A percentile compares a stretch with the other conserved stretches of the same genome.
Conservation (phyloP, 2,888 invertebrate genomes). For the Labia minor region DNA sequence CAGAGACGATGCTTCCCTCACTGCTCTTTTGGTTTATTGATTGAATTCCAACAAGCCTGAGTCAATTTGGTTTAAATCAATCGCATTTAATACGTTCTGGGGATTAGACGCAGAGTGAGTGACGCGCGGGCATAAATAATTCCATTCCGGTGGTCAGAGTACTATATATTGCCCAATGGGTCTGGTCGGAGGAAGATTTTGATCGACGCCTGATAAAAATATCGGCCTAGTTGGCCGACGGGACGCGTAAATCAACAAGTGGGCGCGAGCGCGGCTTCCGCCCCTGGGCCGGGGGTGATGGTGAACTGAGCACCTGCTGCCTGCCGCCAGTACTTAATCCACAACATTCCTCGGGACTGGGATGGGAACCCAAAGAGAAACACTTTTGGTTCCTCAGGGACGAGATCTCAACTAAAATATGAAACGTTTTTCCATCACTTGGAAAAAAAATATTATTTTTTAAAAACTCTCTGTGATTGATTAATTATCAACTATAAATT, state of each 20-base stretch:
- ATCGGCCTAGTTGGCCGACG: background rate
- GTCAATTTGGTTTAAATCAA: background rate
- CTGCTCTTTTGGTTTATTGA: background rate
- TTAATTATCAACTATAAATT: no score
- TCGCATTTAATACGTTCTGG: background rate
- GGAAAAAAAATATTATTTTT: no score
- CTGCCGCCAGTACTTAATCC: background rate
- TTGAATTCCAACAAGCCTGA: background rate
- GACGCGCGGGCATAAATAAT: constrained; percentile 14
- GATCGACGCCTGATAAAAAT: constrained; percentile 13
- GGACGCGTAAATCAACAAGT: constrained; percentile 13
- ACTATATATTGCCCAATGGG: no score
- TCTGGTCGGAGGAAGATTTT: background rate
- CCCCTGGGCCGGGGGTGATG: background rate
- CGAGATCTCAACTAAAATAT: background rate
- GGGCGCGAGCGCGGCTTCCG: background rate
- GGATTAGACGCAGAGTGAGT: constrained; percentile 20
- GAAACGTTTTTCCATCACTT: background rate
- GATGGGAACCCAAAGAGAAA: background rate
- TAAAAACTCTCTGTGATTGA: no score
- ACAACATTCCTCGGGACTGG: background rate
- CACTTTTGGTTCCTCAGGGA: background rate
- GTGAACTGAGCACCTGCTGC: background rate
- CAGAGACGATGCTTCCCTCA: no score
- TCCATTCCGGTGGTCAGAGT: no score